A percentile compares a stretch with the other conserved stretches of the same genome.
Conservation (phyloP, 2,113 vertebrate genomes). For the Toxostoma redivivum region DNA sequence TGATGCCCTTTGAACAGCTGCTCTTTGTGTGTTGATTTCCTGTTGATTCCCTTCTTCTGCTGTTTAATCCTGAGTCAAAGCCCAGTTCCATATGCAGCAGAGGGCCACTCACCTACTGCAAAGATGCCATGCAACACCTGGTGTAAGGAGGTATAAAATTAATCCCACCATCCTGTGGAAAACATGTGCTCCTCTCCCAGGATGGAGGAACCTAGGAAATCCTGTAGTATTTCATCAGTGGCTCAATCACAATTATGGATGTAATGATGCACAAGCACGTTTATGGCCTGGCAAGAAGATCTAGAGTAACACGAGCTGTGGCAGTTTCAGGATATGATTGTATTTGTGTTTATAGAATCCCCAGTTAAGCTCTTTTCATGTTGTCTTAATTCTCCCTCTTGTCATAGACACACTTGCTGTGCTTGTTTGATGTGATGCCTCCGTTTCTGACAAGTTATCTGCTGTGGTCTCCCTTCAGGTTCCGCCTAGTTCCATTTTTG, state of each 20-base stretch:
- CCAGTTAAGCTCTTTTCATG: neutral
- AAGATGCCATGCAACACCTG: neutral
- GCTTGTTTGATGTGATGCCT: neutral
- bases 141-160: neutral
- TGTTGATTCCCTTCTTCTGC: neutral
- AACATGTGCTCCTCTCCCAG: neutral
- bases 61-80: neutral
- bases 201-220: neutral
- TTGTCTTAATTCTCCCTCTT: neutral
- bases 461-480: conserved; percentile 72
- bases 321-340: neutral
- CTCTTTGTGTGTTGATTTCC: neutral
- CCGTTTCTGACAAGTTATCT: neutral
- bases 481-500: conserved; percentile 94
- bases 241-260: neutral
- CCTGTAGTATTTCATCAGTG: neutral
- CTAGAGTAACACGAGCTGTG: neutral
- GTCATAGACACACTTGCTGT: neutral
- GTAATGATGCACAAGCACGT: neutral
- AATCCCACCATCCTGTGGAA: neutral
- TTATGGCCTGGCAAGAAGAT: neutral
- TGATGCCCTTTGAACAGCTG: neutral
- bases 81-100: neutral
- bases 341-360: neutral
- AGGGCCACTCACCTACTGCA: neutral